Base-by-base conservation (phyloP, 2,797 vertebrate species). In the Pelochelys cantorii region DNA sequence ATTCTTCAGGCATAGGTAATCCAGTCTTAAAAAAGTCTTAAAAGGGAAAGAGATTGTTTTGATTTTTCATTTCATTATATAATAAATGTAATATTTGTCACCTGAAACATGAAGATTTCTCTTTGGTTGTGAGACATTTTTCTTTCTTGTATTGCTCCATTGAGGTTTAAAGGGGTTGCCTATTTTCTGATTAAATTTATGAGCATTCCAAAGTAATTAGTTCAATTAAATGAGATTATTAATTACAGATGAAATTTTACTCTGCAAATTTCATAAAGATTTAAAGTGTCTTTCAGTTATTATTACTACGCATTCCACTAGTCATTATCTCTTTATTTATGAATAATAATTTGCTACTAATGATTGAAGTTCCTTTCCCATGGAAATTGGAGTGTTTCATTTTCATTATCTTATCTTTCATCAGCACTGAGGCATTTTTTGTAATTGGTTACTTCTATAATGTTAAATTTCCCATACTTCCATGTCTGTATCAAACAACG, bases 141-240 rank as follows among this genome's bases (percentile, higher is more conserved):
- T 12, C 14, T 68, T 90, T 95, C 29, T 18, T 22, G 86, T 27
- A 31, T 37, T 89, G 37, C 81, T 84, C 31, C 74, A 18, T 0
- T 93, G 78, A 94, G 68, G 3, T 57, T 84, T 90, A 77, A 77
- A 62, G 59, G 12, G 57, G 22, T 85, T 83, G 23, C 31, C 71
- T 71, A 53, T 91, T 56, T 34, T 60, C 92, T 91, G 91, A 83
- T 89, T 93, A 96, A 96, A 95, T 95, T 82, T 90, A 90, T 92
- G 74, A 34, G 27, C 85, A 77, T 87, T 93, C 77, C 81, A 95
- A 96, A 96, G 34, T 91, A 15, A 96, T 95, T 97, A 96, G 81
- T 95, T 87, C 84, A 97, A 85, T 79, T 91, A 83, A 96, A 86
- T 89, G 13, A 74, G 25, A 53, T 91, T 93, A 96, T 95, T 97